Evolutionary conservation across 2,797 vertebrate species (phyloP).

Genomic region (Coilia nasus): DNA sequence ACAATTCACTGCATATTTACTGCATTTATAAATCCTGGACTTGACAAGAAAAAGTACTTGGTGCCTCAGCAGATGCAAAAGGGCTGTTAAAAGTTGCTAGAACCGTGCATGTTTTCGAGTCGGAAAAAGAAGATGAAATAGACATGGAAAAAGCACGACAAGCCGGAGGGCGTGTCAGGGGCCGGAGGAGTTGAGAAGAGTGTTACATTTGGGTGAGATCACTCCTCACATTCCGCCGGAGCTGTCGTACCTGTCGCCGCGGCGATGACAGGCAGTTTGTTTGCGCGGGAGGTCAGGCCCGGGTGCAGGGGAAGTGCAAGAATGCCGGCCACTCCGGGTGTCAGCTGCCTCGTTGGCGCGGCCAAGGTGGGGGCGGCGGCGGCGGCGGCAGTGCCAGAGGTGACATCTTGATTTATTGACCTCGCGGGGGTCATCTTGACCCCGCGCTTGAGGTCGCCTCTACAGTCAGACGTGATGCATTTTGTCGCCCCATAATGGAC

Average conservation of each 20-base stretch:
- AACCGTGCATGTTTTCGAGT: not conserved
- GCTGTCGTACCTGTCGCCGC: slow-evolving; percentile 77
- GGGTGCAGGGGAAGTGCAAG: slow-evolving; percentile 75
- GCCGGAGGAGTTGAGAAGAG: slow-evolving; percentile 53
- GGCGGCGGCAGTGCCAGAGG: slow-evolving; percentile 66
- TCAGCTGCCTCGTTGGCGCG: slow-evolving; percentile 50
- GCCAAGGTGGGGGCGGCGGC: slow-evolving; percentile 63
- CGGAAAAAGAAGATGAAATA: slow-evolving; percentile 4
- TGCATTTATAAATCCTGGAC: not conserved
- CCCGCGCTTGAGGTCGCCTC: slow-evolving; percentile 67
- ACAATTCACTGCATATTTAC: not conserved
- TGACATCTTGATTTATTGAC: slow-evolving; percentile 79
- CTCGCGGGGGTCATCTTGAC: slow-evolving; percentile 73
- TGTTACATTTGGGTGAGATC: slow-evolving; percentile 70
- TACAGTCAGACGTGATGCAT: slow-evolving; percentile 58
- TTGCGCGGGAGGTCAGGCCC: slow-evolving; percentile 72
- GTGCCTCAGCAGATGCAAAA: slow-evolving; percentile 44
- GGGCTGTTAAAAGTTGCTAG: slow-evolving; percentile 14
- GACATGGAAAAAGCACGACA: slow-evolving; percentile 40
- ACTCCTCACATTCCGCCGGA: slow-evolving; percentile 70
- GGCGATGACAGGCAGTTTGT: slow-evolving; percentile 83
- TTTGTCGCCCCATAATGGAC: slow-evolving; percentile 51
- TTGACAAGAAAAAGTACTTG: not conserved
- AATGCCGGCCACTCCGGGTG: slow-evolving; percentile 76
- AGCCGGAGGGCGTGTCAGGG: not conserved